Evolutionary conservation across 1,140 invertebrate species (phyloP).

Genomic region (Batillaria attramentaria): DNA sequence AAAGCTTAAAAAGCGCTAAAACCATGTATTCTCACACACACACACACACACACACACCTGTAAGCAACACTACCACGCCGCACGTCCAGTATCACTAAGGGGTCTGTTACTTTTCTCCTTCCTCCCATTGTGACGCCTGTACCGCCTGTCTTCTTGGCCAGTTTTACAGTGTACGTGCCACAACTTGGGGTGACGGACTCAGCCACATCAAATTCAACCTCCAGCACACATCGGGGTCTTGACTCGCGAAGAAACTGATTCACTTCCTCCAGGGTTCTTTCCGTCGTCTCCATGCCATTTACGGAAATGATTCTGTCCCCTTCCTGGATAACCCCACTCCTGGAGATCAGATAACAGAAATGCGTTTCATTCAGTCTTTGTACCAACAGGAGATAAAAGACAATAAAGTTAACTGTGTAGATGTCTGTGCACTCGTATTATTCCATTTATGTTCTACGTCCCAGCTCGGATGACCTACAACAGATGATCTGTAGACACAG

Average conservation of each 20-base stretch:
- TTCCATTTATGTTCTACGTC: background rate
- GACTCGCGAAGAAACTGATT: conserved; percentile 73
- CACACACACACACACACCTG: no score
- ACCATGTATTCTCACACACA: no score
- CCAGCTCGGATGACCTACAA: no score
- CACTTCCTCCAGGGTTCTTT: conserved; percentile 73
- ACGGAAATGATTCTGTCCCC: conserved; percentile 88
- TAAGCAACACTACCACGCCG: conserved; percentile 91
- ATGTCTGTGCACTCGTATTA: background rate
- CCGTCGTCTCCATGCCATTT: conserved; percentile 78
- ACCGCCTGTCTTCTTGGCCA: conserved; percentile 83
- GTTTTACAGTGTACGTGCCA: conserved; percentile 90
- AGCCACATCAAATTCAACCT: conserved; percentile 92
- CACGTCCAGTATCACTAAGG: conserved; percentile 86
- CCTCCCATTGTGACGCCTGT: conserved; percentile 85
- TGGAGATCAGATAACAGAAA: conserved; percentile 52
- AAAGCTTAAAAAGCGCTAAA: no score
- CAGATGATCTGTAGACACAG: no score
- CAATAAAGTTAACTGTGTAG: background rate
- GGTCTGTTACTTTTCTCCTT: conserved; percentile 69
- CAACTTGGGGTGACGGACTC: conserved; percentile 91
- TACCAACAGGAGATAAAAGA: background rate
- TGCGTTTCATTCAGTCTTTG: no score
- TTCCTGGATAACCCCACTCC: conserved; percentile 84
- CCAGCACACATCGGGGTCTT: conserved; percentile 73